Evolutionary conservation across 2,888 invertebrate species (phyloP).

Genomic region (Alentia gelatinosa): DNA sequence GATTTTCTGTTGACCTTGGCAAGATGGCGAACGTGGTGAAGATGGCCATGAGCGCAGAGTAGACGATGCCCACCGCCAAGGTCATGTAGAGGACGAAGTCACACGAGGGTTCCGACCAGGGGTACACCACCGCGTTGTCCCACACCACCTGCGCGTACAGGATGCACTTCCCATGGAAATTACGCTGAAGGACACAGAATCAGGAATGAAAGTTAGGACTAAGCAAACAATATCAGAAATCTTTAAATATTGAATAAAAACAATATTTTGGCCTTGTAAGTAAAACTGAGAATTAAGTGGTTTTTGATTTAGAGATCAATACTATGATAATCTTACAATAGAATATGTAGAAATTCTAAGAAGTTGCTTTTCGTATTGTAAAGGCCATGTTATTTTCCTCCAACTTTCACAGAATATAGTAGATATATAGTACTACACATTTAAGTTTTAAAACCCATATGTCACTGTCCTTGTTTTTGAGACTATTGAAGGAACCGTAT

Average conservation of each 20-base stretch:
- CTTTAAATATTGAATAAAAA: not conserved
- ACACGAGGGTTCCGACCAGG: slow-evolving; percentile 65
- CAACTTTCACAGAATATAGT: too few species aligned
- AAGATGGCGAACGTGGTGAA: slow-evolving; percentile 57
- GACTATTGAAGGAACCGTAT: too few species aligned
- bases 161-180: slow-evolving; percentile 65
- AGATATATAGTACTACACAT: too few species aligned
- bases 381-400: too few species aligned
- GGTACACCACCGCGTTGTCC: slow-evolving; percentile 63
- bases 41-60: slow-evolving; percentile 63
- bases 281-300: not conserved
- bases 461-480: too few species aligned
- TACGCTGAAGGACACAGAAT: slow-evolving; percentile 59
- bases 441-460: too few species aligned
- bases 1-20: slow-evolving; percentile 38
- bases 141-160: slow-evolving; percentile 66
- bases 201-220: not conserved
- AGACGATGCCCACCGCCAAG: slow-evolving; percentile 62
- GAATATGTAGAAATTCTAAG: not conserved
- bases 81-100: slow-evolving; percentile 65
- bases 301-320: not conserved
- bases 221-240: not conserved
- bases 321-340: not conserved
- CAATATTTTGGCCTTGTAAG: not conserved
- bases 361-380: not conserved